Percentiles rank a stretch among this genome's conserved stretches.
Evolutionary conservation across 2,888 invertebrate species (phyloP).

Genomic region (Chloromyia formosa): DNA sequence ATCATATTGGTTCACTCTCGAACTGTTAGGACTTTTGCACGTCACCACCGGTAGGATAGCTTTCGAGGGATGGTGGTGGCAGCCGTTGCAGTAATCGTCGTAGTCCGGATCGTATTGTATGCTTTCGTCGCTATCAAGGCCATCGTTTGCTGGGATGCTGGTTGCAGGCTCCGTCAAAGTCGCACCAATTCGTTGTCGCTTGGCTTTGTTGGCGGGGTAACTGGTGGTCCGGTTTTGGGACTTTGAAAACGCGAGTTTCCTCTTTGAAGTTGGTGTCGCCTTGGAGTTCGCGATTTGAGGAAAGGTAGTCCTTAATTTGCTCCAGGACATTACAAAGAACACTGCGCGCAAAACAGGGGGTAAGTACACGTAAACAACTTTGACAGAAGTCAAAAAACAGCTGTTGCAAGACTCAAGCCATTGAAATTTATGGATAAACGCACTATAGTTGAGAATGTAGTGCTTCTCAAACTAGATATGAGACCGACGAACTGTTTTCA

Average conservation of each 20-base stretch:
- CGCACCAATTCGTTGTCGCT: not conserved
- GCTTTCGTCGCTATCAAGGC: conserved; percentile 25
- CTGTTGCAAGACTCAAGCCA: no score
- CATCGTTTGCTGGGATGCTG: not conserved
- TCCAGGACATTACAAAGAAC: conserved; percentile 25
- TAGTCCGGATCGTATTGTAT: conserved; percentile 38
- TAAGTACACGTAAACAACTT: not conserved
- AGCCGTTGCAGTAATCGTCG: conserved; percentile 29
- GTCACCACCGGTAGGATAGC: not conserved
- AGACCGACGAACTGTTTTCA: no score
- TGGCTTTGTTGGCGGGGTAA: not conserved
- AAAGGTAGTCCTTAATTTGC: conserved; percentile 3
- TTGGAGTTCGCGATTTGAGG: conserved; percentile 1
- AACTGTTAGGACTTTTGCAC: not conserved
- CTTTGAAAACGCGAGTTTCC: not conserved
- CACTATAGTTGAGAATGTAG: no score
- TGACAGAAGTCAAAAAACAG: no score
- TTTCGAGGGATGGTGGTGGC: not conserved
- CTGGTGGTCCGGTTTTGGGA: not conserved
- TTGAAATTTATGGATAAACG: no score
- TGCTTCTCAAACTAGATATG: no score
- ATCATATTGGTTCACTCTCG: not conserved
- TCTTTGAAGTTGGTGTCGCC: not conserved
- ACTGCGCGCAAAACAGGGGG: no score
- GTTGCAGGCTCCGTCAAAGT: not conserved